Evolutionary conservation across 2,888 invertebrate species (phyloP).

Genomic region (Chymomyza procnemis): DNA sequence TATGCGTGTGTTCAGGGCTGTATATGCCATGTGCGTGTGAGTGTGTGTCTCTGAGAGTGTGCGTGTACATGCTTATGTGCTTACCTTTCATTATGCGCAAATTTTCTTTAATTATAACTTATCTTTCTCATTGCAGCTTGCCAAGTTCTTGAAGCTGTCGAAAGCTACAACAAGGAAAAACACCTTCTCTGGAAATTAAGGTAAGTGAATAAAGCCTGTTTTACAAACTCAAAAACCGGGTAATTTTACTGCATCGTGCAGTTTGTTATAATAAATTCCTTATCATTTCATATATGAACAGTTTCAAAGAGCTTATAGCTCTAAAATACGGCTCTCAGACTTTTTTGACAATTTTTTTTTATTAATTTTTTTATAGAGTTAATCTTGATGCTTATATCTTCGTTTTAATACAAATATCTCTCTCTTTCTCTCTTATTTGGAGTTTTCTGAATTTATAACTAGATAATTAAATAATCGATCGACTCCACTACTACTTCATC

Average conservation of each 20-base stretch:
- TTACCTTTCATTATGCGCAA: slow-evolving; percentile 32
- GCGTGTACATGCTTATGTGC: not conserved
- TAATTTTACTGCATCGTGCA: not conserved
- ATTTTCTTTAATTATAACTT: slow-evolving; percentile 40
- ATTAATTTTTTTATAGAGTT: too few relatives aligned
- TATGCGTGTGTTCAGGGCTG: not conserved
- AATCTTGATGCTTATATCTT: too few relatives aligned
- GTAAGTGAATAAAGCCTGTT: not conserved
- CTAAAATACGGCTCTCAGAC: too few relatives aligned
- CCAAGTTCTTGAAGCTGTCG: slow-evolving; percentile 9
- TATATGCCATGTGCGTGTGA: not conserved
- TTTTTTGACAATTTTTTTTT: too few relatives aligned
- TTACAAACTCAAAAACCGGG: not conserved
- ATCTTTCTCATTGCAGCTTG: slow-evolving; percentile 47
- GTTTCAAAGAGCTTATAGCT: too few relatives aligned
- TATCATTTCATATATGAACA: too few relatives aligned
- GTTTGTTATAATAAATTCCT: not conserved
- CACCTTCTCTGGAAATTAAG: not conserved
- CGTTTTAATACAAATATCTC: too few relatives aligned
- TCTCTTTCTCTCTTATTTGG: too few relatives aligned
- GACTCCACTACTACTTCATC: too few relatives aligned
- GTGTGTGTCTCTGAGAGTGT: not conserved
- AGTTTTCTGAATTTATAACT: too few relatives aligned
- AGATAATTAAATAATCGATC: too few relatives aligned
- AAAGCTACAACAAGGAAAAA: not conserved